A percentile compares a stretch with the other conserved stretches of the same genome.
Conservation (phyloP, 2,113 vertebrate genomes). For the Corvus cornix region DNA sequence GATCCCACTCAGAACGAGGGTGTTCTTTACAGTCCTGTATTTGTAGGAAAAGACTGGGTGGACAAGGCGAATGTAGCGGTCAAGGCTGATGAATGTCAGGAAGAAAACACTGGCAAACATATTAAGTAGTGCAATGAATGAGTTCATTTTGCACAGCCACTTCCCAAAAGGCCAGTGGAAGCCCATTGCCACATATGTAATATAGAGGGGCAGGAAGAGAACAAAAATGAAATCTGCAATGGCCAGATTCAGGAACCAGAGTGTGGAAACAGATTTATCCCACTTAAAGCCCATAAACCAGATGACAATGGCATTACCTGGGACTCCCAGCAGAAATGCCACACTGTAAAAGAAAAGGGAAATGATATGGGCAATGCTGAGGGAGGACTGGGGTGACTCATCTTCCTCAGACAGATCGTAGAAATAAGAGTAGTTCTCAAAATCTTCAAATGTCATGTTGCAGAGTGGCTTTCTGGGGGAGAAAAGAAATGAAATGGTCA, state of each 20-base stretch:
- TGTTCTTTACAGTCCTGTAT: slow-evolving; percentile 71
- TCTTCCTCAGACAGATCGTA: slow-evolving; percentile 66
- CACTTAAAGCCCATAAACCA: slow-evolving; percentile 91
- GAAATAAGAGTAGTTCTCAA: slow-evolving; percentile 73
- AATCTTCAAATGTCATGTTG: slow-evolving; percentile 70
- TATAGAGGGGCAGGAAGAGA: slow-evolving; percentile 89
- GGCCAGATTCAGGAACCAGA: slow-evolving; percentile 94
- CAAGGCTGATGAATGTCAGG: slow-evolving; percentile 88
- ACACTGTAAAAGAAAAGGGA: slow-evolving; percentile 86
- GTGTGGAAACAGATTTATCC: slow-evolving; percentile 86
- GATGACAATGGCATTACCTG: slow-evolving; percentile 90
- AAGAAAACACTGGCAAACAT: slow-evolving; percentile 98
- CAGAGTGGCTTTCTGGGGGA: slow-evolving; percentile 6
- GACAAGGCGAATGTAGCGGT: slow-evolving; percentile 86
- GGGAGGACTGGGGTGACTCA: slow-evolving; percentile 50
- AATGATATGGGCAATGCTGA: slow-evolving; percentile 79
- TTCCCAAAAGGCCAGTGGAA: slow-evolving; percentile 93
- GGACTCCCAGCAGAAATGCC: slow-evolving; percentile 86
- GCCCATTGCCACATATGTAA: slow-evolving; percentile 86
- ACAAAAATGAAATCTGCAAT: slow-evolving; percentile 93
- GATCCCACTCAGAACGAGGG: slow-evolving; percentile 69
- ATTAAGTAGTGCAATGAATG: slow-evolving; percentile 89
- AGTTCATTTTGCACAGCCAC: slow-evolving; percentile 89
- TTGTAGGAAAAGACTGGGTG: slow-evolving; percentile 79
- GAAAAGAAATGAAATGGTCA: not conserved